phyloP scores from a whole-genome alignment of 2,888 invertebrate genomes.

The Orthosia incerta region DNA sequence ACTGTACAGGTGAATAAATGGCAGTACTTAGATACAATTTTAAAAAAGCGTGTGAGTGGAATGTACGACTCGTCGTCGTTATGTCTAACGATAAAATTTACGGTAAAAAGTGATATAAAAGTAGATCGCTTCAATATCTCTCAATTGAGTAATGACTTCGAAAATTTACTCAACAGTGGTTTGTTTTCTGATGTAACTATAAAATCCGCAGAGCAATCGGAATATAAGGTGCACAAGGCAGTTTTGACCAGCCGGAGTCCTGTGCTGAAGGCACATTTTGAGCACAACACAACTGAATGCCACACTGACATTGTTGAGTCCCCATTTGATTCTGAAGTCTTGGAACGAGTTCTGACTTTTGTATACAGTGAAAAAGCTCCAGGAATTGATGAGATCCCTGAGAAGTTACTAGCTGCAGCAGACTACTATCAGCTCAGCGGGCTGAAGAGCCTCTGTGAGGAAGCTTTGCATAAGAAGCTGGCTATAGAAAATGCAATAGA shows the following conservation, averaged over 20 bases:
- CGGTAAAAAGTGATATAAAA: constrained; percentile 84
- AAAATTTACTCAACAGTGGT: constrained; percentile 82
- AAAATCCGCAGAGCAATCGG: constrained; percentile 82
- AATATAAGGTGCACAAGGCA: constrained; percentile 64
- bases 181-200: constrained; percentile 85
- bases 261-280: no score
- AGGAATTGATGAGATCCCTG: no score
- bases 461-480: constrained; percentile 85
- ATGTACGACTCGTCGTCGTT: no score
- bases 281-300: constrained; percentile 78
- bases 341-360: constrained; percentile 83
- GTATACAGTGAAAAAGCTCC: constrained; percentile 75
- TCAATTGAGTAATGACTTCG: constrained; percentile 52
- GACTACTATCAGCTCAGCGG: constrained; percentile 69
- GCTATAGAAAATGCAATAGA: constrained; percentile 88
- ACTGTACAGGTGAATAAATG: constrained; percentile 84
- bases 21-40: no score
- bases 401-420: no score
- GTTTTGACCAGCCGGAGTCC: no score
- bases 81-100: constrained; percentile 81
- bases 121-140: constrained; percentile 79
- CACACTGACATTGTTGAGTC: constrained; percentile 84
- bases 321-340: constrained; percentile 81
- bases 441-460: constrained; percentile 85
- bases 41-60: no score